Conservation (phyloP, 1,140 invertebrate species). For the Caenorhabditis briggsae region DNA sequence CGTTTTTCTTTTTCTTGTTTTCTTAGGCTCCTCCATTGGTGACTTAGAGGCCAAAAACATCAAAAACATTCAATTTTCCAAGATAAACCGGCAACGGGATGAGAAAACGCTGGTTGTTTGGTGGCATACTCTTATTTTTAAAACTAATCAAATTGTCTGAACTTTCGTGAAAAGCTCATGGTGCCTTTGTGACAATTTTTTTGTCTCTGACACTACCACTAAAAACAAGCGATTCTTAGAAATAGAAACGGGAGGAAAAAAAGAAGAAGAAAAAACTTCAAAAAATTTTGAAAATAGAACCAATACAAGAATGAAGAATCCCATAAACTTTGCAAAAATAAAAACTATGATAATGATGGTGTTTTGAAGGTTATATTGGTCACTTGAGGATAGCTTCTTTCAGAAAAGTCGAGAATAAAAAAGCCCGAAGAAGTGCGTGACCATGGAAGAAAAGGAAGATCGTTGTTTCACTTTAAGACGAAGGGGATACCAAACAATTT, state of each 20-base stretch:
- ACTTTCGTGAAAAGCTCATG: conserved; percentile 24
- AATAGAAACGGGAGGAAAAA: not conserved
- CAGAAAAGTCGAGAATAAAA: not conserved
- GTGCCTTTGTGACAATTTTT: conserved; percentile 8
- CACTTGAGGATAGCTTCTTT: not conserved
- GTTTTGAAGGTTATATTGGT: conserved; percentile 25
- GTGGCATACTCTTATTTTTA: conserved; percentile 45
- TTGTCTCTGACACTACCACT: not conserved
- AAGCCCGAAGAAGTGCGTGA: not conserved
- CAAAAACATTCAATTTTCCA: not conserved
- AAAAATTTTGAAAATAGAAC: not conserved
- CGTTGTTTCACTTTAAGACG: conserved; percentile 44
- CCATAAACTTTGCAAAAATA: not conserved
- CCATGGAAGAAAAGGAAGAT: conserved; percentile 18
- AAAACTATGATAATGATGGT: not conserved
- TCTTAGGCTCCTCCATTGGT: not conserved
- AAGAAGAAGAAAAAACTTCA: not conserved
- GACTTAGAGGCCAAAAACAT: not conserved
- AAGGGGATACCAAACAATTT: conserved; percentile 48
- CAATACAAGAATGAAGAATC: not conserved
- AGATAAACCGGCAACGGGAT: no score
- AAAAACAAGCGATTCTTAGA: not conserved
- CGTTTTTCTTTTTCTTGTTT: not conserved
- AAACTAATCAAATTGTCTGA: conserved; percentile 49
- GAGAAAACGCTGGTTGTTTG: not conserved